These are phyloP conservation scores for Sebastes hopkinsi DNA, from an alignment of 2,797 vertebrate genomes.

Conservation along the genomic window DNA sequence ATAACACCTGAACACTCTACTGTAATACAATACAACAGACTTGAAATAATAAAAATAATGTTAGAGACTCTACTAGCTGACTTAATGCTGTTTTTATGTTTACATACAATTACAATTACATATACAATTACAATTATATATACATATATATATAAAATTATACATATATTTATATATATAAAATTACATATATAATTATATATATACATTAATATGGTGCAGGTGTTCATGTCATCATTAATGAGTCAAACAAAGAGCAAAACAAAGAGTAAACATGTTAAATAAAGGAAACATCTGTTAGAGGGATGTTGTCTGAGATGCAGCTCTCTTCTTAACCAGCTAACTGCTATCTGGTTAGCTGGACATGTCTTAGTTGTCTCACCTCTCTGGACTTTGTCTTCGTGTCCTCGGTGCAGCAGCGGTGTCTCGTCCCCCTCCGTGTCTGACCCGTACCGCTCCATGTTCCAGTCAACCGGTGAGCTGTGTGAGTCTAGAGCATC, in stretches of 20 bases:
- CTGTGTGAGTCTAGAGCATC: not conserved
- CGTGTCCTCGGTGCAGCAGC: constrained; percentile 52
- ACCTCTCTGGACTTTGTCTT: constrained; percentile 56
- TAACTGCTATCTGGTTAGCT: not conserved
- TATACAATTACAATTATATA: too few species aligned
- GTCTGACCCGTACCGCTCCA: constrained; percentile 63
- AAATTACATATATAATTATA: too few species aligned
- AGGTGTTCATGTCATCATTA: not conserved
- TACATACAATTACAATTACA: too few species aligned
- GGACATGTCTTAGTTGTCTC: not conserved
- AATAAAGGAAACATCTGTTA: too few species aligned
- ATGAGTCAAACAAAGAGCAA: not conserved
- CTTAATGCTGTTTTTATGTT: not conserved
- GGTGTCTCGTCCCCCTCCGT: constrained; percentile 63
- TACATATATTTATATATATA: too few species aligned
- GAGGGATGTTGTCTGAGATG: too few species aligned
- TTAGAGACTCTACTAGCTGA: not conserved
- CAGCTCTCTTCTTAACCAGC: not conserved
- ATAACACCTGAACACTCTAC: not conserved
- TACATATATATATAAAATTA: too few species aligned
- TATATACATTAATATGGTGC: too few species aligned
- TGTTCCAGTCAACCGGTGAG: not conserved
- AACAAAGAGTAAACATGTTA: not conserved
- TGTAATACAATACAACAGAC: rapidly evolving
- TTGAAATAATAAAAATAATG: not conserved